Evolutionary conservation across 2,888 invertebrate genomes (phyloP).

Genomic region (Parnassius glacialis): DNA sequence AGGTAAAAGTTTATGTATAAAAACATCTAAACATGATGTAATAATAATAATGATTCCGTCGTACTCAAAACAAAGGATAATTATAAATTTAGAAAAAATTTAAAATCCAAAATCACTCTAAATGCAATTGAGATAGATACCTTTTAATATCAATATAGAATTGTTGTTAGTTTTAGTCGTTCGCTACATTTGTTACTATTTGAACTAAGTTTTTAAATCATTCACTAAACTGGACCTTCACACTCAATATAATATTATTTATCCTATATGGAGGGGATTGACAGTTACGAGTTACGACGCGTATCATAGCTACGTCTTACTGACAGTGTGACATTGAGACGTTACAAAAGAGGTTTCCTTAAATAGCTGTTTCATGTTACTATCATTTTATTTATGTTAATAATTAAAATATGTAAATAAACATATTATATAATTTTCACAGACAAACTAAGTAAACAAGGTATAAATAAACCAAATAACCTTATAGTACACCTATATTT

Average conservation of each 20-base stretch:
- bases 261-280: slow-evolving; percentile 14
- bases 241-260: background rate
- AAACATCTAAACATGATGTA: background rate
- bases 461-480: too few species aligned
- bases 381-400: too few species aligned
- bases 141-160: slow-evolving; percentile 19
- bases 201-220: slow-evolving; percentile 11
- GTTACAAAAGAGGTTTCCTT: too few species aligned
- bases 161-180: background rate
- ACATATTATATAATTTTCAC: too few species aligned
- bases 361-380: too few species aligned
- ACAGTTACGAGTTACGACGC: background rate
- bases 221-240: slow-evolving; percentile 9
- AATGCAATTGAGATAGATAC: slow-evolving; percentile 12
- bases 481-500: too few species aligned
- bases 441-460: too few species aligned
- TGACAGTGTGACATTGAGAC: background rate
- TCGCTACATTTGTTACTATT: slow-evolving; percentile 13
- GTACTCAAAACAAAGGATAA: background rate
- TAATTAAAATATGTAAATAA: too few species aligned
- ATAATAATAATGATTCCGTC: background rate
- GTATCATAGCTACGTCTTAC: background rate
- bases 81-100: slow-evolving; percentile 8
- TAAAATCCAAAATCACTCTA: slow-evolving; percentile 1
- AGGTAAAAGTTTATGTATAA: slow-evolving; percentile 7